Evolutionary conservation across 1,140 invertebrate species (phyloP).

Genomic region (Amyelois transitella): DNA sequence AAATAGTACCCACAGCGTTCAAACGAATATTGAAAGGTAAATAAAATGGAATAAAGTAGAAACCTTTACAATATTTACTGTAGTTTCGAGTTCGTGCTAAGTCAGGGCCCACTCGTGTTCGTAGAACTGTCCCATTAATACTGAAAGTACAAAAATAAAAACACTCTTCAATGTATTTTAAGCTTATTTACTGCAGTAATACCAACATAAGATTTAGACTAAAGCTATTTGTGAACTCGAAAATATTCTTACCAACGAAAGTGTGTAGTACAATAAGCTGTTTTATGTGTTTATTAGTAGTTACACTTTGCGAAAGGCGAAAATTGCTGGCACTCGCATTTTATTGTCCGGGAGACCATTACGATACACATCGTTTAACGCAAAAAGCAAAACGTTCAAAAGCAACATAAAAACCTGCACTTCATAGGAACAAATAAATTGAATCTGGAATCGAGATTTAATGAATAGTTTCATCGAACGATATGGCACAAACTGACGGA

Average conservation of each 20-base stretch:
- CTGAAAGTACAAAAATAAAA: neutral
- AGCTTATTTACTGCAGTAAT: no score
- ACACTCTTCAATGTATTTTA: neutral
- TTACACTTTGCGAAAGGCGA: conserved; percentile 14
- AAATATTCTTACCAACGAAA: neutral
- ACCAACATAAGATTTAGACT: no score
- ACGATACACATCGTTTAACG: conserved; percentile 41
- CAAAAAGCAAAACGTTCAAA: conserved; percentile 30
- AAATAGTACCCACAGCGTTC: no score
- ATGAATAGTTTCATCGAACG: conserved; percentile 16
- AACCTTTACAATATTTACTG: neutral
- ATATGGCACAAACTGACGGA: neutral
- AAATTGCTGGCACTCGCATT: conserved; percentile 24
- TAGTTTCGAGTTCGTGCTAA: neutral
- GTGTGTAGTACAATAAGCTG: neutral
- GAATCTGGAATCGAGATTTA: conserved; percentile 22
- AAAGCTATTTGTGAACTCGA: no score
- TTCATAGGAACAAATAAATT: conserved; percentile 20
- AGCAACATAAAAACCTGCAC: conserved; percentile 21
- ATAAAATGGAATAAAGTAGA: neutral
- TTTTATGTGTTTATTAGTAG: neutral
- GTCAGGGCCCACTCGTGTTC: neutral
- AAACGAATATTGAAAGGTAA: neutral
- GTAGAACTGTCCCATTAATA: neutral
- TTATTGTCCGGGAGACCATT: conserved; percentile 36